Evolutionary conservation across 2,888 invertebrate species (phyloP), one percentile per base, ranked within the genome.

Genomic region (Lasioglossum pauxillum): DNA sequence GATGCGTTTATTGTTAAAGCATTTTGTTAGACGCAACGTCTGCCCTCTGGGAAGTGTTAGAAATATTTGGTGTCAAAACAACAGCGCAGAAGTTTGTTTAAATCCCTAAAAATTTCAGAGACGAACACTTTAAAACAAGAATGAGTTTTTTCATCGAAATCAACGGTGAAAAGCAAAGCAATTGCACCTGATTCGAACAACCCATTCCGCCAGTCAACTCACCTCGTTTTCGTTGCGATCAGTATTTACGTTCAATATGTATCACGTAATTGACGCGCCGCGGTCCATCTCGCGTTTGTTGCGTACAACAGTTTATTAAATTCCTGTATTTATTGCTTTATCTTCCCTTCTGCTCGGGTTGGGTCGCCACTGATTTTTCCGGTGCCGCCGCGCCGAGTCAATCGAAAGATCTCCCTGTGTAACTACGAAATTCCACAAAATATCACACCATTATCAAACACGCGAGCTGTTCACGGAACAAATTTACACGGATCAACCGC

Each of bases 281-380:
- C 44, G 64, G 44, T 76, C 44, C 67, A 23, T 44, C 31, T 35
- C 76, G 46, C 44, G 31, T 46, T 38, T 75, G 75, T 38, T 75
- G 75, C 75, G 53, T 57, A 57, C 75, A 53, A 38, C 53, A 75
- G 35, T 75, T 35, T 35, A 75, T 75, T 75, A 75, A 53, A 75
- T 75, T 75, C 75, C 53, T 38, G n/a, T 38, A 57, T 57, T 75
- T 38, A 57, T 57, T 75, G 75, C 53, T 75, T 75, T 75, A 75
- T 57, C 53, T 75, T 75, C 75, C 57, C 53, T 38, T 14, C 35
- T 14, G n/a, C 31, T 35, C 23, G 8, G 41, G n/a, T 14, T 12
- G 23, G 38, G 3, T 19, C 12, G 38, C 12, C n/a, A n/a, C n/a
- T 71, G 71, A 71, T 71, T 71, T 71, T 41, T 41, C 38, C 41